Conservation (phyloP, 2,888 invertebrate species). For the Ochlodes sylvanus region DNA sequence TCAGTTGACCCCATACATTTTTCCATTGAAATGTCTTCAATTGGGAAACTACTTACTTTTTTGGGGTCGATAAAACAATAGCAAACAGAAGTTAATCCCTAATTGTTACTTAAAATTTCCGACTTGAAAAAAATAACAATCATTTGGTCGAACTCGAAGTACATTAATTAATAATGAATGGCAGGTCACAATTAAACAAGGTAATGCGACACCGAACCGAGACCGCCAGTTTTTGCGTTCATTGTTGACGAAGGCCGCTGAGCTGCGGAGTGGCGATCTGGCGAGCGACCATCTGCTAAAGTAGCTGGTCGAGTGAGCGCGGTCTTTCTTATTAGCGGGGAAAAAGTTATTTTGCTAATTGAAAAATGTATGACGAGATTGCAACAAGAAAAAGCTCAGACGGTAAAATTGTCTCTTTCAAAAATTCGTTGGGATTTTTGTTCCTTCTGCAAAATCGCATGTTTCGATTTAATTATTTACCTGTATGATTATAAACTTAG, state of each 20-base stretch:
- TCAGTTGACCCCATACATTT: neutral
- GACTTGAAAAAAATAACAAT: conserved; percentile 1
- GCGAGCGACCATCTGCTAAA: conserved; percentile 33
- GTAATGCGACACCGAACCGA: conserved; percentile 24
- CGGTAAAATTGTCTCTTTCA: no score
- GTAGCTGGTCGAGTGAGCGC: neutral
- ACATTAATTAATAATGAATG: conserved; percentile 24
- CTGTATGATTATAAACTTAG: no score
- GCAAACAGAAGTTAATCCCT: conserved; percentile 1
- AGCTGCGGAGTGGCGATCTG: conserved; percentile 31
- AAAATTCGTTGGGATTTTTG: no score
- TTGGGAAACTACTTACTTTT: neutral
- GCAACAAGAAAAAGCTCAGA: no score
- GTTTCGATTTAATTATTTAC: no score
- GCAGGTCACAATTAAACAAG: conserved; percentile 33
- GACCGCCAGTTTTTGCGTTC: conserved; percentile 32
- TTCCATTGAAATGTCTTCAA: neutral
- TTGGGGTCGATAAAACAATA: neutral
- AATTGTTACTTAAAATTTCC: neutral
- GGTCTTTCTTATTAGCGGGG: neutral
- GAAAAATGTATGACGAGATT: no score
- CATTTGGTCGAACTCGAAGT: conserved; percentile 13
- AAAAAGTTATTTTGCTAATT: neutral
- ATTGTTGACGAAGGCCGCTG: conserved; percentile 35
- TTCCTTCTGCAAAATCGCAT: no score